Percentiles rank a stretch among this genome's conserved stretches.
These are phyloP conservation scores for Idaea straminata DNA, from an alignment of 2,888 invertebrate genomes.

Conservation along the genomic window DNA sequence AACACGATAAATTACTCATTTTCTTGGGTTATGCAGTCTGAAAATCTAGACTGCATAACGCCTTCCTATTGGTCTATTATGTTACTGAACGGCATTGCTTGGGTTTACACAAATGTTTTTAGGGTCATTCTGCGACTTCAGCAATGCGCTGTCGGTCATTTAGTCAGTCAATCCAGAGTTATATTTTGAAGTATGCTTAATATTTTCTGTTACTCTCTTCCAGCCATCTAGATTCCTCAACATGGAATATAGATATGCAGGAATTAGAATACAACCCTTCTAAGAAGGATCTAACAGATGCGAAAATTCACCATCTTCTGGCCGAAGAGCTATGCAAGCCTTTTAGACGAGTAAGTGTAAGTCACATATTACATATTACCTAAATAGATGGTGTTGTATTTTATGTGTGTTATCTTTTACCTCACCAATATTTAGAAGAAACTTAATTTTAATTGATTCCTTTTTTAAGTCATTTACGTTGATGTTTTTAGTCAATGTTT, in stretches of 20 bases:
- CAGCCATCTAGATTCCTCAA: slow-evolving; percentile 90
- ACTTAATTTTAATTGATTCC: background rate
- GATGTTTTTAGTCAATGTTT: background rate
- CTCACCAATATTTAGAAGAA: background rate
- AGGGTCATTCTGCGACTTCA: background rate
- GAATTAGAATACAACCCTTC: slow-evolving; percentile 96
- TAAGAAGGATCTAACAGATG: slow-evolving; percentile 94
- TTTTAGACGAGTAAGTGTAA: slow-evolving; percentile 86
- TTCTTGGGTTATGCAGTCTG: too few species aligned
- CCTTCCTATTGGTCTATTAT: background rate
- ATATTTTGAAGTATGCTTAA: slow-evolving; percentile 8
- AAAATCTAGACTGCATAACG: background rate
- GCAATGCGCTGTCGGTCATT: background rate
- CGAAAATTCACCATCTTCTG: slow-evolving; percentile 95
- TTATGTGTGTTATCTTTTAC: background rate
- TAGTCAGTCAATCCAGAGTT: background rate
- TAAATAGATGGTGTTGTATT: background rate
- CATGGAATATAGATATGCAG: slow-evolving; percentile 96
- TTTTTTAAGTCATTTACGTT: background rate
- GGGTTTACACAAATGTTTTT: background rate
- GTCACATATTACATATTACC: slow-evolving; percentile 9
- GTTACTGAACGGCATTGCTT: background rate
- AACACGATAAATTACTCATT: too few species aligned
- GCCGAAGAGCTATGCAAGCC: slow-evolving; percentile 94
- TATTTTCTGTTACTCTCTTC: slow-evolving; percentile 75